These are phyloP conservation scores for Tipula helvola DNA, from an alignment of 2,888 invertebrate genomes.

Conservation along the genomic window DNA sequence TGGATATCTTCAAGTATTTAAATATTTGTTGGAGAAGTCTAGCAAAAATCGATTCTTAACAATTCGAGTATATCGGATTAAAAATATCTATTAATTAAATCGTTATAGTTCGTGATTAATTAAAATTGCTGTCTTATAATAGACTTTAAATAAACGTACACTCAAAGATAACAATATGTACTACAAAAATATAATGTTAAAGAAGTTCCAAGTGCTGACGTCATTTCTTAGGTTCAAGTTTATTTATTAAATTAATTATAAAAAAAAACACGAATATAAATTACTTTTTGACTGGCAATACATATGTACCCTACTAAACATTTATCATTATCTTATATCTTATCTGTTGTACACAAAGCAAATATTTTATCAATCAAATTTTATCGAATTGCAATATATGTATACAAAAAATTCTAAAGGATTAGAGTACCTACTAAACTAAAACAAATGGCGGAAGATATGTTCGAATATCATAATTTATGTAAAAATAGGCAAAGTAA, in stretches of 20 bases:
- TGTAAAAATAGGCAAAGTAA: too few species aligned
- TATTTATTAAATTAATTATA: background rate
- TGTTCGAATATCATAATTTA: too few species aligned
- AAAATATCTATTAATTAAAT: too few species aligned
- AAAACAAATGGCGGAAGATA: background rate
- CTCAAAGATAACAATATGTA: too few species aligned
- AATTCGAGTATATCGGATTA: too few species aligned
- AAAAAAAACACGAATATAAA: background rate
- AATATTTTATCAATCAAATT: background rate
- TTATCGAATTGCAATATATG: background rate
- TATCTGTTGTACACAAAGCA: background rate
- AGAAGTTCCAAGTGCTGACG: background rate
- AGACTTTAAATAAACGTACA: too few species aligned
- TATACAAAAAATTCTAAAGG: background rate
- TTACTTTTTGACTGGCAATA: background rate
- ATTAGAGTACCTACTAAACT: background rate
- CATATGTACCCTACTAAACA: background rate
- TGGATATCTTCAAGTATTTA: too few species aligned
- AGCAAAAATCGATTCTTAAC: too few species aligned
- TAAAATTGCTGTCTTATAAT: too few species aligned
- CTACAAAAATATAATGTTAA: background rate
- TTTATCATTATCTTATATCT: background rate
- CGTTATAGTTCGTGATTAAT: too few species aligned
- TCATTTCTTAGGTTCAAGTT: background rate
- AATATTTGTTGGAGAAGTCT: too few species aligned